These are phyloP conservation scores for Hippolais icterina DNA, from an alignment of 2,113 vertebrate species.

Conservation along the genomic window DNA sequence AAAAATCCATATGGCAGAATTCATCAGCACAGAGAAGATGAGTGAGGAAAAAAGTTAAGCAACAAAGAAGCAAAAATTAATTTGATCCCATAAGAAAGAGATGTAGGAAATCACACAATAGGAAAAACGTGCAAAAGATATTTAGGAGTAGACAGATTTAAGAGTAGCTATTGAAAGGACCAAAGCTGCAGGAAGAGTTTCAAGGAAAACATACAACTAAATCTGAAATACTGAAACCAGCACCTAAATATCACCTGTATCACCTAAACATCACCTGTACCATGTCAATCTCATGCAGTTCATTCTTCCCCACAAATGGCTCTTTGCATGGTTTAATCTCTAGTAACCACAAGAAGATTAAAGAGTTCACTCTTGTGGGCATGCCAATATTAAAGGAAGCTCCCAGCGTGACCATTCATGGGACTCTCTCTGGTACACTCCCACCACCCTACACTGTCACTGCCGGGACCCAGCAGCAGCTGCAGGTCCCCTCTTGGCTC, in stretches of 20 bases:
- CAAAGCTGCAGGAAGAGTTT: neutral
- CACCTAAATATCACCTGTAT: neutral
- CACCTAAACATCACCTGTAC: neutral
- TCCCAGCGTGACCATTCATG: neutral
- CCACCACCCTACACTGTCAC: neutral
- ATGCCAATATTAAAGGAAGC: neutral
- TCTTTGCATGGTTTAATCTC: neutral
- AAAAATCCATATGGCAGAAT: neutral
- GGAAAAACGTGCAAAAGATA: neutral
- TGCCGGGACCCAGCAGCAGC: neutral
- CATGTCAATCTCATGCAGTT: neutral
- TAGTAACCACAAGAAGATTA: neutral
- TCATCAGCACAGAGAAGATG: neutral
- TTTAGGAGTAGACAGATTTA: neutral
- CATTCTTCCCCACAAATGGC: neutral
- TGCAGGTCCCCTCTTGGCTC: neutral
- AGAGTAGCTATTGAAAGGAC: neutral
- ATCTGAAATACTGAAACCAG: neutral
- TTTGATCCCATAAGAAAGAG: neutral
- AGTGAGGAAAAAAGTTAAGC: neutral
- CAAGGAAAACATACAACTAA: neutral
- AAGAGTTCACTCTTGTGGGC: neutral
- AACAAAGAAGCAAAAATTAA: neutral
- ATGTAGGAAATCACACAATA: neutral
- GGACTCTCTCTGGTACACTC: no score